Percentiles rank a stretch among this genome's conserved stretches.
These are phyloP conservation scores for Drosophila busckii DNA, from an alignment of 1,140 invertebrate genomes.

Conservation along the genomic window DNA sequence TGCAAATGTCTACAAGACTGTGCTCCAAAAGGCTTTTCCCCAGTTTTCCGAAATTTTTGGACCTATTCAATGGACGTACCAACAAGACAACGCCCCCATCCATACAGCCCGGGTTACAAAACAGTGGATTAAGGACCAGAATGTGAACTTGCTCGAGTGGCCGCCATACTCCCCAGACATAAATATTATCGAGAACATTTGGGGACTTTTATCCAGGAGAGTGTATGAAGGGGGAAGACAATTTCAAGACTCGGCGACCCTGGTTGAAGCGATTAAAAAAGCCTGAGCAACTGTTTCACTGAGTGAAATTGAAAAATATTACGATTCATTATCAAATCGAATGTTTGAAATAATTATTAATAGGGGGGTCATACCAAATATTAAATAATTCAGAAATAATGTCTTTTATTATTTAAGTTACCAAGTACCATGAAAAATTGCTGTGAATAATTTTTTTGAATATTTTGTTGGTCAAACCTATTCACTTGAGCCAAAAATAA, in stretches of 20 bases:
- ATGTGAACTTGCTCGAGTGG: neutral
- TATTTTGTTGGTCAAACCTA: neutral
- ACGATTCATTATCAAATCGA: conserved; percentile 2
- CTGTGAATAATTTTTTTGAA: too few species aligned
- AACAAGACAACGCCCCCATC: conserved; percentile 1
- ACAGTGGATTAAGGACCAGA: conserved; percentile 2
- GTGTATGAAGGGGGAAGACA: conserved; percentile 1
- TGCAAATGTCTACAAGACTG: neutral
- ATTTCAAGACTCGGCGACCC: neutral
- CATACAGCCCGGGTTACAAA: neutral
- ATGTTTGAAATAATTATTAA: too few species aligned
- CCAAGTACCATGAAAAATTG: too few species aligned
- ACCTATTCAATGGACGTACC: neutral
- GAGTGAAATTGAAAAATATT: neutral
- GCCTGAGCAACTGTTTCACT: neutral
- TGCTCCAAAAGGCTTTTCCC: neutral
- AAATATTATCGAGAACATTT: conserved; percentile 4
- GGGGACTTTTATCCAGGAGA: neutral
- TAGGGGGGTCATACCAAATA: too few species aligned
- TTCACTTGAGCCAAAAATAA: conserved; percentile 1
- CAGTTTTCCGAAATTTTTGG: neutral
- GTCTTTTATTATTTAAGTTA: too few species aligned
- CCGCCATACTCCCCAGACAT: conserved; percentile 1
- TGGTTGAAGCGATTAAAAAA: conserved; percentile 5
- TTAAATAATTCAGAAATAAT: too few species aligned